Conservation (phyloP, 2,797 vertebrate species). For the Dallia pectoralis region DNA sequence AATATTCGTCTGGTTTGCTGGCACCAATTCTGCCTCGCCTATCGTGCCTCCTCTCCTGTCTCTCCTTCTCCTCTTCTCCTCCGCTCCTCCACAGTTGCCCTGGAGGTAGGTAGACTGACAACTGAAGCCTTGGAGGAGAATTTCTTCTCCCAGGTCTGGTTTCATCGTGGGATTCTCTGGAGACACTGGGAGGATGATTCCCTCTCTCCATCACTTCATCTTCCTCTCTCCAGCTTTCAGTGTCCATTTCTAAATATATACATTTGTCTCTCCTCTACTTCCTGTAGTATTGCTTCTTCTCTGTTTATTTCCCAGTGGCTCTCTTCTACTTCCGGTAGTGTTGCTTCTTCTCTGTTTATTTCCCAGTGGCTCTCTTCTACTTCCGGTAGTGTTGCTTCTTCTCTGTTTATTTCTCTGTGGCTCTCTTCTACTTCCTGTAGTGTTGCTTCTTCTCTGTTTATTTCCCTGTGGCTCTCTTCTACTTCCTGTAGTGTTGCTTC, state of each 20-base stretch:
- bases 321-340: not conserved
- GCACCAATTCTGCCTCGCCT: too few species aligned
- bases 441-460: not conserved
- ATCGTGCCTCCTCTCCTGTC: not conserved
- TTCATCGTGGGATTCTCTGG: constrained; percentile 28
- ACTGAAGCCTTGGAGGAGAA: not conserved
- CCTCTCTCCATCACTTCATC: not conserved
- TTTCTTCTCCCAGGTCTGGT: constrained; percentile 32
- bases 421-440: not conserved
- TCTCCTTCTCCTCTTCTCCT: not conserved
- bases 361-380: not conserved
- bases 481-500: not conserved
- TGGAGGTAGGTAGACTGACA: not conserved
- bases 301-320: not conserved
- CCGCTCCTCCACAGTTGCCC: not conserved
- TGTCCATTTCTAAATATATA: too few species aligned
- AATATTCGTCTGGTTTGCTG: too few species aligned
- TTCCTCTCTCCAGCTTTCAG: not conserved
- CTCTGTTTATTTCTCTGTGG: not conserved
- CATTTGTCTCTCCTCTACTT: not conserved
- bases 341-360: not conserved
- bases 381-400: too few species aligned
- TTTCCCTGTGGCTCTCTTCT: not conserved
- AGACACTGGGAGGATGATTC: not conserved
- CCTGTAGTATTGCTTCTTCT: too few species aligned